Conservation (phyloP, 2,797 vertebrate genomes). For the Pelochelys cantorii region DNA sequence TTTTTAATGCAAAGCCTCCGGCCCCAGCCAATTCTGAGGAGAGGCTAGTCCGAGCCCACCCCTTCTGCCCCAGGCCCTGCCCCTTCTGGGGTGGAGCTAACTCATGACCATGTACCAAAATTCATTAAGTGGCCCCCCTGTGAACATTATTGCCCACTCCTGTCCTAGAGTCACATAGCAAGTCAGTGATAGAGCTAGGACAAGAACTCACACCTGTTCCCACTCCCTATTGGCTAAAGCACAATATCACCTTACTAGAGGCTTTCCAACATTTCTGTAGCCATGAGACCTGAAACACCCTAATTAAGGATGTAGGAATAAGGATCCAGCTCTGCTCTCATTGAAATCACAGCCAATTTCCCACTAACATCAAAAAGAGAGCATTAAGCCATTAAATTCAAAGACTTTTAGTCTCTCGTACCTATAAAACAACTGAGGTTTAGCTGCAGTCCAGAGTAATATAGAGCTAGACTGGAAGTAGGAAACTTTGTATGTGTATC, state of each 20-base stretch:
- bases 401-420: neutral
- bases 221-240: neutral
- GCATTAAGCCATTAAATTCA: neutral
- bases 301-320: neutral
- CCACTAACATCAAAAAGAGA: neutral
- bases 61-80: no score
- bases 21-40: no score
- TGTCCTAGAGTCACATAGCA: neutral
- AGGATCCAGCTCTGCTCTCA: neutral
- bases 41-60: no score
- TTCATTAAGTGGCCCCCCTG: no score
- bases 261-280: neutral
- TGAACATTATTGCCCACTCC: no score
- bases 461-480: neutral
- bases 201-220: rapidly evolving
- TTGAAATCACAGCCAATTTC: neutral
- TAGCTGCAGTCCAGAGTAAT: neutral
- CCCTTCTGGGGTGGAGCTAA: no score
- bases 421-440: neutral
- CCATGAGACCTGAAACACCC: neutral
- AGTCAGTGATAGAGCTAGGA: neutral
- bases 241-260: neutral
- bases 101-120: no score
- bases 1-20: no score
- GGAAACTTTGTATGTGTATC: neutral